Base-by-base conservation (phyloP, 1,140 invertebrate species). In the Andricus grossulariae region DNA sequence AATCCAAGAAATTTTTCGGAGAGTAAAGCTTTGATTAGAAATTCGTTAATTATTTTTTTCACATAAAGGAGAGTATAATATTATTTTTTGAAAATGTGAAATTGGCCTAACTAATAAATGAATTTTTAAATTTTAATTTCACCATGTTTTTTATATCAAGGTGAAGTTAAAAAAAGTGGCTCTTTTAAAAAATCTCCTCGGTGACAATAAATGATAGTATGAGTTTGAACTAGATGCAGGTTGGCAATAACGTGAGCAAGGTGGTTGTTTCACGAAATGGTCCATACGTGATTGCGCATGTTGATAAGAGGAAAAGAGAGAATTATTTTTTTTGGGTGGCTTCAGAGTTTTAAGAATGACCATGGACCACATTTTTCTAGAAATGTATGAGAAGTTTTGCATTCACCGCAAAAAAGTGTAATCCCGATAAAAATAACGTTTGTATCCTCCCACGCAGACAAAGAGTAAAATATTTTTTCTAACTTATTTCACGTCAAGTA, bases 231-330 rank as follows among this genome's bases (percentile, higher is more conserved):
- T 39, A 32, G 57, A 66, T 66, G 57, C 57, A 66, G 21, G 57
- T 13, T 66, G 32, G 21, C 60, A 66, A 21, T 66, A 66, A 66
- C 60, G 60, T 39, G 25, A 39, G 32, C 60, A 66, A 66, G 60
- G 60, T 66, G 60, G 25, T 45, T 66, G 60, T 66, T 66, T 66
- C 57, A 66, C 60, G 60, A 66, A 66, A 66, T 66, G 60, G 32
- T 66, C 39, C 39, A 32, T 32, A 39, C 60, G 60, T 66, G 60
- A 66, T 66, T 18, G 60, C 60, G 60, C 60, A 66, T 39, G 32
- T 66, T 66, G 60, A 66, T 66, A n/a, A 66, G 60, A 66, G 60
- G n/a, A 66, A 66, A 32, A 25, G 15, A 66, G 5, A 39, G n/a
- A 25, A 32, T 66, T 32, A 4, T 54, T 55, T 55, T 54, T 18